These are phyloP conservation scores for Conus betulinus DNA, from an alignment of 1,140 invertebrate genomes.

Conservation along the genomic window DNA sequence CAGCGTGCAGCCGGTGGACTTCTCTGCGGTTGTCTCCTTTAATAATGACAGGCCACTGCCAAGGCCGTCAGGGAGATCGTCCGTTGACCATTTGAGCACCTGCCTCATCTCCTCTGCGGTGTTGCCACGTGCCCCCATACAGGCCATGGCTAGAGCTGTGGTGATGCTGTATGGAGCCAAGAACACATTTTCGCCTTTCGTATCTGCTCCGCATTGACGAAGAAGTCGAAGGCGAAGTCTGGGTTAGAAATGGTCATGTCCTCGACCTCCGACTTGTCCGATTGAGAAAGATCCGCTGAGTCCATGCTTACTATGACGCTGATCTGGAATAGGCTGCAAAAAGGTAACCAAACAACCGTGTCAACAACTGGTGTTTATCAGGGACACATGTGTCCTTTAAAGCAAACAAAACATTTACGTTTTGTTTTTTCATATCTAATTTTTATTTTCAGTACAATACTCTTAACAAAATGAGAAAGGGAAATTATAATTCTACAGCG, in stretches of 20 bases:
- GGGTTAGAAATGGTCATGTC: slow-evolving; percentile 24
- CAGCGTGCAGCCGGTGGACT: slow-evolving; percentile 6
- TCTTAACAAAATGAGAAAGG: no score
- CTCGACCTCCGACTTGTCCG: background rate
- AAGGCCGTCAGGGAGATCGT: slow-evolving; percentile 37
- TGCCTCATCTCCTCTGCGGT: slow-evolving; percentile 82
- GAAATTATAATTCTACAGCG: no score
- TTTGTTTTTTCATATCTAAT: no score
- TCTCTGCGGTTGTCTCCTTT: background rate
- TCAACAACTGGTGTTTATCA: no score
- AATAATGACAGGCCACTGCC: slow-evolving; percentile 41
- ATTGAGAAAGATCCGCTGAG: background rate
- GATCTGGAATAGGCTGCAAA: background rate
- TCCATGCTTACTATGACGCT: slow-evolving; percentile 15
- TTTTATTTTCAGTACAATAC: no score
- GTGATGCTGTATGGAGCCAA: slow-evolving; percentile 83
- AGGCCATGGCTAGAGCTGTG: slow-evolving; percentile 81
- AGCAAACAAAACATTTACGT: no score
- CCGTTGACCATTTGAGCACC: slow-evolving; percentile 38
- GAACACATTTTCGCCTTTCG: slow-evolving; percentile 76
- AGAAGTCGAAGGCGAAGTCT: slow-evolving; percentile 37
- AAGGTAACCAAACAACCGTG: no score
- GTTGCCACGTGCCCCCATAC: slow-evolving; percentile 82
- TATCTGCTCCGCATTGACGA: background rate
- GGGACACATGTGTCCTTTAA: no score